phyloP scores from a whole-genome alignment of 2,888 invertebrate genomes.

The Hemicrepidius hirtus region DNA sequence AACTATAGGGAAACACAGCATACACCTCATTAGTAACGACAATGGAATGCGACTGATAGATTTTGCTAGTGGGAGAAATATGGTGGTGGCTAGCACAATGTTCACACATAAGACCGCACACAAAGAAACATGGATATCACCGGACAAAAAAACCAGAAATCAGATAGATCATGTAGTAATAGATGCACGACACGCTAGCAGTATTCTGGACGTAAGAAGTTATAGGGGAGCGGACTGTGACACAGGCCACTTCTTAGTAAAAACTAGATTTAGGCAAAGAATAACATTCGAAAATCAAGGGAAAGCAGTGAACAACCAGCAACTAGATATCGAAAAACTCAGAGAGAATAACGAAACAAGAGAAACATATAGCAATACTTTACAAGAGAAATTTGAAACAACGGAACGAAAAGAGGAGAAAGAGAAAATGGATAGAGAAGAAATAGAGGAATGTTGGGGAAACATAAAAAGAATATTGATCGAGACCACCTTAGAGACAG shows the following conservation, averaged over 20 bases:
- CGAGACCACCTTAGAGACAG: neutral
- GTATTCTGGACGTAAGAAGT: slow-evolving; percentile 5
- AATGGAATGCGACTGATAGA: slow-evolving; percentile 12
- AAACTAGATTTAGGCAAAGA: slow-evolving; percentile 3
- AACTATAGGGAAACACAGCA: slow-evolving; percentile 8
- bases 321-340: neutral
- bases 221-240: slow-evolving; percentile 4
- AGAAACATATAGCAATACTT: neutral
- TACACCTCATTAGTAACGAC: slow-evolving; percentile 1
- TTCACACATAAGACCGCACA: slow-evolving; percentile 2
- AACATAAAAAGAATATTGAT: neutral
- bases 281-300: neutral
- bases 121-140: slow-evolving; percentile 16
- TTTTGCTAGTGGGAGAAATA: slow-evolving; percentile 10
- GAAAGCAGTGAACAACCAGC: neutral
- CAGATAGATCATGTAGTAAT: slow-evolving; percentile 8
- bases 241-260: neutral
- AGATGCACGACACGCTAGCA: neutral
- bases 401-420: neutral
- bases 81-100: neutral
- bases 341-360: neutral
- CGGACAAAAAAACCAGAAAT: slow-evolving; percentile 9
- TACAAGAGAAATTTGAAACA: neutral
- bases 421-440: neutral
- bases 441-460: neutral